Conservation (phyloP, 1,140 invertebrate genomes). For the Drosophila pandora region DNA sequence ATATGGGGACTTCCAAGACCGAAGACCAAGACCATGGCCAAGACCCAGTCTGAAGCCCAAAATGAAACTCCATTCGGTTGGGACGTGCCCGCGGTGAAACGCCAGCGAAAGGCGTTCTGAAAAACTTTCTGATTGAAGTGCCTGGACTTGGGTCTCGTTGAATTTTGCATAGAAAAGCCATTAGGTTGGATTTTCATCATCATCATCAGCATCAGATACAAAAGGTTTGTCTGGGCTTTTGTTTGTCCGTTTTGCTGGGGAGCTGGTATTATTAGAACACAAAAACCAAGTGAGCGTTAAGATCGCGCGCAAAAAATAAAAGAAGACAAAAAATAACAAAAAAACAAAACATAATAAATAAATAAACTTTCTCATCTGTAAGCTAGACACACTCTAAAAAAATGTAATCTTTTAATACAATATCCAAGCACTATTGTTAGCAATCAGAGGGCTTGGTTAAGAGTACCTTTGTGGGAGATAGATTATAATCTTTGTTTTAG, state of each 20-base stretch:
- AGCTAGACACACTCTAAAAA: conserved; percentile 23
- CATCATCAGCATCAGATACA: conserved; percentile 53
- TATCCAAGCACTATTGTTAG: not conserved
- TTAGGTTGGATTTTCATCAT: conserved; percentile 55
- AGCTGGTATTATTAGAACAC: conserved; percentile 75
- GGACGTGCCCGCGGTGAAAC: conserved; percentile 19
- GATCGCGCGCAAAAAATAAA: conserved; percentile 57
- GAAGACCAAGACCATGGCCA: not conserved
- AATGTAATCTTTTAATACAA: conserved; percentile 1
- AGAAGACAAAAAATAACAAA: conserved; percentile 13
- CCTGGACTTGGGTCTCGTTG: conserved; percentile 32
- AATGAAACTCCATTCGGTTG: conserved; percentile 19
- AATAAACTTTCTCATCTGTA: conserved; percentile 71
- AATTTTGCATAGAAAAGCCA: conserved; percentile 76
- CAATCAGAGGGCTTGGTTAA: not conserved
- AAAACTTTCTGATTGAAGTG: conserved; percentile 77
- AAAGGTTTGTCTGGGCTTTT: conserved; percentile 53
- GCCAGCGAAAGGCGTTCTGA: conserved; percentile 51
- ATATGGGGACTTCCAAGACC: conserved; percentile 46
- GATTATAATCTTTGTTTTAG: too few species aligned
- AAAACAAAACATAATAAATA: conserved; percentile 43
- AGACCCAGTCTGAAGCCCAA: conserved; percentile 17
- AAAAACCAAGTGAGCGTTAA: conserved; percentile 79
- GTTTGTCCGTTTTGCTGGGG: conserved; percentile 29
- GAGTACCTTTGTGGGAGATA: not conserved